Evolutionary conservation across 2,113 vertebrate species (phyloP).

Genomic region (Phalacrocorax pelagicus): DNA sequence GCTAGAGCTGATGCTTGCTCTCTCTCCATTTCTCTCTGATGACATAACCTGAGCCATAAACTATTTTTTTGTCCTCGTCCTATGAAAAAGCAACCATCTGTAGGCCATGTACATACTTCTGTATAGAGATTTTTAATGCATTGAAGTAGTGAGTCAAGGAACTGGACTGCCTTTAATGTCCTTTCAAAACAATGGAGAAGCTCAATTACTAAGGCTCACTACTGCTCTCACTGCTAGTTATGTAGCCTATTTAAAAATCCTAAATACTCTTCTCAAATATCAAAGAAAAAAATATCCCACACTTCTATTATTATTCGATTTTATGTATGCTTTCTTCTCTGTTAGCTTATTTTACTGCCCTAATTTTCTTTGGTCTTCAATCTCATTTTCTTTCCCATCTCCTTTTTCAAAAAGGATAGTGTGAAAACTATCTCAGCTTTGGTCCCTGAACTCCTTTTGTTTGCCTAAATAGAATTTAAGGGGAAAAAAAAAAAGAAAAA

Average conservation of each 20-base stretch:
- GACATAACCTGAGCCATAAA: neutral
- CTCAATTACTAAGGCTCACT: neutral
- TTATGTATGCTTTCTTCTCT: neutral
- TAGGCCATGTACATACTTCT: neutral
- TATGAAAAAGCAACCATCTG: neutral
- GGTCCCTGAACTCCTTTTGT: neutral
- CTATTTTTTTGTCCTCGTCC: accelerated
- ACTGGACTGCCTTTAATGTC: neutral
- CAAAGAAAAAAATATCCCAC: neutral
- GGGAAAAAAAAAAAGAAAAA: neutral
- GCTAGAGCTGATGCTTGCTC: neutral
- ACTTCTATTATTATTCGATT: neutral
- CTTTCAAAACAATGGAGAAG: neutral
- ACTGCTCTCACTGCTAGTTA: neutral
- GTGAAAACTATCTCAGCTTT: neutral
- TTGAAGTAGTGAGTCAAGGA: neutral
- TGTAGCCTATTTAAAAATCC: neutral
- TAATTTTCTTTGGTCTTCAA: neutral
- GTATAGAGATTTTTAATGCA: neutral
- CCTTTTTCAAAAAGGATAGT: neutral
- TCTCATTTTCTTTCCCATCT: neutral
- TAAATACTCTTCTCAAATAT: neutral
- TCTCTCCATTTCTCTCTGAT: accelerated
- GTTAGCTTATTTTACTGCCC: neutral
- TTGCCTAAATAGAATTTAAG: neutral